Evolutionary conservation across 2,113 vertebrate genomes (phyloP), one percentile per base, ranked within the genome.

Genomic region (Eptesicus fuscus): DNA sequence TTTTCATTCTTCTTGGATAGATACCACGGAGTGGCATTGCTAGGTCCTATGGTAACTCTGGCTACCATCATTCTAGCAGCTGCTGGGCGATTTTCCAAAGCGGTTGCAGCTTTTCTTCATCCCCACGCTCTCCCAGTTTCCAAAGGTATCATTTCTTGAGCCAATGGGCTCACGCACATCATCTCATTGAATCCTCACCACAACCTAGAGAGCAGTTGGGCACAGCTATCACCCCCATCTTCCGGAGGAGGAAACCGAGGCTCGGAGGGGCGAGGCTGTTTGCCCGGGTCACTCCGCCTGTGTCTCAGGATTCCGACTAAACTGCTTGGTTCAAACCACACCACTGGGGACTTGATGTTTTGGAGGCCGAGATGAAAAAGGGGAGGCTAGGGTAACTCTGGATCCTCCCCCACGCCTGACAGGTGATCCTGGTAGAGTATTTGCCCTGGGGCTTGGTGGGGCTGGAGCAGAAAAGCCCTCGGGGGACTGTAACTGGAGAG

Each of bases 401-500:
- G 2, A 71, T 92, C 40, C 90, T 67, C 63, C 80, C 94, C 53
- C n/a, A 0, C 0, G 7, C 35, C 92, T 61, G 82, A 84, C 88
- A 96, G 96, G 93, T 90, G 91, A 92, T 16, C 61, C 49, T 14
- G 47, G 51, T 35, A 78, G 78, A 40, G 9, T 20, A 0, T 59
- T 63, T 53, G 4, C 95, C 89, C 69, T 0, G 37, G 14, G 83
- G 88, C 84, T 93, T 78, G 0, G 20, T 11, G 1, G 1, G 20
- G 14, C 78, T 2, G 32, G 25, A 83, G 49, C 7, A 25, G 4
- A 16, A 35, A 77, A 63, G 85, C 82, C 71, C 63, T 79, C 6
- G 0, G 70, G 70, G 92, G 65, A 35, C 65, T 96, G 78, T 85
- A 96, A 96, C 77, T 7, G 23, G 83, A 94, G 91, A 95, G 78